Base-by-base conservation (phyloP, 2,888 invertebrate genomes). In the Chorisops tibialis region DNA sequence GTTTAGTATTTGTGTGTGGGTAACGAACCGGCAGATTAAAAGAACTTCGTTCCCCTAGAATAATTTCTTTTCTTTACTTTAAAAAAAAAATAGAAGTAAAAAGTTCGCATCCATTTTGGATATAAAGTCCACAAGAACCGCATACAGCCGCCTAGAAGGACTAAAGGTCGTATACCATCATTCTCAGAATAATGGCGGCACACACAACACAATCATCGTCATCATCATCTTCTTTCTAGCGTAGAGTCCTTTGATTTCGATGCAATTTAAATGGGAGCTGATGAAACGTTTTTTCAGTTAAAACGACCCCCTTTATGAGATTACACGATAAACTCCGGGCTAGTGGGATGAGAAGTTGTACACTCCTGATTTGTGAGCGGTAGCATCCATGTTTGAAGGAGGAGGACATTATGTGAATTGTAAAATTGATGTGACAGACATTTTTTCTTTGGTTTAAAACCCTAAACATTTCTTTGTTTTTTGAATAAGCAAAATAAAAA, bases 181-280 rank as follows among this genome's bases (percentile, higher is more conserved):
- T 16, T 11, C 21, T n/a, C 22, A 47, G 43, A 43, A 56, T 56
- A 43, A 56, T 56, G 56, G 56, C 45, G 43, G 43, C 56, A 56
- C 30, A 30, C 30, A 30, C n/a, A n/a, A n/a, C n/a, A 30, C 56
- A 56, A 56, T 30, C 30, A 30, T 56, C 56, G 43, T 24, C 56
- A 24, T 56, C 56, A 56, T 24, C 56, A 24, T 24, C 43, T 56
- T 19, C 43, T 24, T 43, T 56, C 5, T 45, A n/a, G n/a, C n/a
- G 48, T 11, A 18, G 52, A 41, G 45, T 56, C 59, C 49, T 59
- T 59, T 59, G 59, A 59, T 59, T 60, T 50, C 60, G 50, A 60
- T 60, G 39, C 49, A 60, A 60, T 60, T 60, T 60, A 38, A 60
- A 60, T 60, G 60, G 60, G 19, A 56, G 56, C 48, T 18, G 59